These are phyloP conservation scores for Indicator maculatus DNA, from an alignment of 2,113 vertebrate genomes.

Conservation along the genomic window DNA sequence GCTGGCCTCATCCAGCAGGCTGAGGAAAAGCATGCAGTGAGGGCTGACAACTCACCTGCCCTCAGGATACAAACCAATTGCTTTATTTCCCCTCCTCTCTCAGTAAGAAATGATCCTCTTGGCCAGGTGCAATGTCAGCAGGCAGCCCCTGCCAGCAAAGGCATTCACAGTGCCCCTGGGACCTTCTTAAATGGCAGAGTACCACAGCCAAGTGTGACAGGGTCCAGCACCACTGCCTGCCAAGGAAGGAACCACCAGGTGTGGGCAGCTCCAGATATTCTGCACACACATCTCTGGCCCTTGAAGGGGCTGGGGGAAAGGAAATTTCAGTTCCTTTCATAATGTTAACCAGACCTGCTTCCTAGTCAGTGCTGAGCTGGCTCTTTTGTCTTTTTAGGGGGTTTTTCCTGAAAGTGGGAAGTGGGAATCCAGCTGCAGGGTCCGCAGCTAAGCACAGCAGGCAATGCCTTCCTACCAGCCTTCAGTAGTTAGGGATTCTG, in stretches of 20 bases:
- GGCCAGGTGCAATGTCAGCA: slow-evolving; percentile 44
- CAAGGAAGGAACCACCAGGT: slow-evolving; percentile 32
- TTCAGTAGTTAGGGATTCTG: background rate
- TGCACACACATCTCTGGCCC: slow-evolving; percentile 18
- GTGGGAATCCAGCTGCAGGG: background rate
- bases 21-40: background rate
- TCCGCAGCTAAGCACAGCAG: background rate
- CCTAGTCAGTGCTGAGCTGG: background rate
- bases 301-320: slow-evolving; percentile 7
- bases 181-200: slow-evolving; percentile 14
- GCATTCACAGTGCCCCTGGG: background rate
- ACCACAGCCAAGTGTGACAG: background rate
- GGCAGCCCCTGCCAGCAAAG: background rate
- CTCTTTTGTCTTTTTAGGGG: background rate
- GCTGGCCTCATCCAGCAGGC: background rate
- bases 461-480: background rate
- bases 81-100: background rate
- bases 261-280: background rate
- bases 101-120: background rate
- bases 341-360: slow-evolving; percentile 34
- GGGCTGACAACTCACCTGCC: background rate
- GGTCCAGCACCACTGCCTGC: background rate
- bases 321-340: background rate
- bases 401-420: background rate
- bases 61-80: slow-evolving; percentile 20